Evolutionary conservation across 2,113 vertebrate species (phyloP), one percentile per base, ranked within the genome.

Genomic region (Chaetodon auriga): DNA sequence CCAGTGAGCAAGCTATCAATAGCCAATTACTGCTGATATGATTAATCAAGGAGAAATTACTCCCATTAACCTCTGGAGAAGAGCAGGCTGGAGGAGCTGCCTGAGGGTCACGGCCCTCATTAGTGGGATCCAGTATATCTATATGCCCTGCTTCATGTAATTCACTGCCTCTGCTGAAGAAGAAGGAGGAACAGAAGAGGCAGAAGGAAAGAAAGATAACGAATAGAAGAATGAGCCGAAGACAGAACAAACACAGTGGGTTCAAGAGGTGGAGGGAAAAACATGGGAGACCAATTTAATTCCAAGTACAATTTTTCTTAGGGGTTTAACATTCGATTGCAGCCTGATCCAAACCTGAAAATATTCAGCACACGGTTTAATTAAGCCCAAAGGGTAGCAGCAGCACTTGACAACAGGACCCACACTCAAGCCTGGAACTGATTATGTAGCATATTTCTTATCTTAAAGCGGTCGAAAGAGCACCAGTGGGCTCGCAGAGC

Each of bases 11-110:
- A 77, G 30, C 68, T 64, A 65, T 92, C 87, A 82, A 90, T 84
- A 87, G 70, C 35, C 77, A 86, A 91, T 93, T 92, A 90, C 74
- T 62, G 83, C 43, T 82, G 35, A 62, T 68, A n/a, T 87, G 68
- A 86, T 84, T 79, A 86, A 92, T 86, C 53, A 86, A 68, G 69
- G 38, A 78, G 79, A 49, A 79, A 84, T 87, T 55, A 61, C 45
- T 77, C 36, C 68, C 63, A 80, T 90, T 87, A 76, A 88, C 76
- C 43, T 36, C 36, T 48, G 76, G 62, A 84, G 19, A 12, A n/a
- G 65, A 81, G 80, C 68, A 23, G 75, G 36, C 19, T n/a, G 3
- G 9, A 63, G 43, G 82, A 57, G 63, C 25, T 5, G 79, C 75
- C 65, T 53, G 60, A 68, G 83, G 90, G 75, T 85, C 85, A 70